Evolutionary conservation across 2,797 vertebrate genomes (phyloP).

Genomic region (Argyrosomus regius): DNA sequence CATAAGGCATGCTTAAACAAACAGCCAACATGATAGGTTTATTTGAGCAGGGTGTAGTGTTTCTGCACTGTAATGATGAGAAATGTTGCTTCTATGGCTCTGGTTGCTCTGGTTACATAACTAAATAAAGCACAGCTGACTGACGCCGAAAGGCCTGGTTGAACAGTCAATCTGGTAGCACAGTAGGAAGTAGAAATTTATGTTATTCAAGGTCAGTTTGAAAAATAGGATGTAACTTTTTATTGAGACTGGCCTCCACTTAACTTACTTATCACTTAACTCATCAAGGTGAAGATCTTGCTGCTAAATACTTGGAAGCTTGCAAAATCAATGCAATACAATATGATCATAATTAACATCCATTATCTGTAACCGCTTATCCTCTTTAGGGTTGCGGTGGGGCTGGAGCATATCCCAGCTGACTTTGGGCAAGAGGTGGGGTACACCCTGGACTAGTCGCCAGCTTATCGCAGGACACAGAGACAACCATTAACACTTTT

Average conservation of each 20-base stretch:
- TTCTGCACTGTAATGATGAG: background rate
- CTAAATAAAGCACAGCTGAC: conserved; percentile 6
- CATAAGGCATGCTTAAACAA: conserved; percentile 16
- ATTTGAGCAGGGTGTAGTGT: conserved; percentile 34
- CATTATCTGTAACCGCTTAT: no score
- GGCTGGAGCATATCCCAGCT: no score
- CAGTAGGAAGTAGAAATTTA: background rate
- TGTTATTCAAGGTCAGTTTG: background rate
- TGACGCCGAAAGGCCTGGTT: conserved; percentile 2
- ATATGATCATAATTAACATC: no score
- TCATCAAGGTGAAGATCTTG: background rate
- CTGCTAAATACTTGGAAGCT: background rate
- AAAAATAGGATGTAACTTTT: background rate
- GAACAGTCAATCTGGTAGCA: conserved; percentile 2
- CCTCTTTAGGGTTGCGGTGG: no score
- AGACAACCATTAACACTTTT: no score
- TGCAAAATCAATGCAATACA: background rate
- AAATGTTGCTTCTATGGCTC: conserved; percentile 23
- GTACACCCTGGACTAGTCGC: no score
- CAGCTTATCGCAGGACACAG: no score
- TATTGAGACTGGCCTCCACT: background rate
- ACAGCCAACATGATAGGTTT: background rate
- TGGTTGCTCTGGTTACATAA: conserved; percentile 42
- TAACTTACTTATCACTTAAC: background rate
- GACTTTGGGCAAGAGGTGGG: no score